phyloP scores from a whole-genome alignment of 2,888 invertebrate genomes.

The Orchesella flavescens region DNA sequence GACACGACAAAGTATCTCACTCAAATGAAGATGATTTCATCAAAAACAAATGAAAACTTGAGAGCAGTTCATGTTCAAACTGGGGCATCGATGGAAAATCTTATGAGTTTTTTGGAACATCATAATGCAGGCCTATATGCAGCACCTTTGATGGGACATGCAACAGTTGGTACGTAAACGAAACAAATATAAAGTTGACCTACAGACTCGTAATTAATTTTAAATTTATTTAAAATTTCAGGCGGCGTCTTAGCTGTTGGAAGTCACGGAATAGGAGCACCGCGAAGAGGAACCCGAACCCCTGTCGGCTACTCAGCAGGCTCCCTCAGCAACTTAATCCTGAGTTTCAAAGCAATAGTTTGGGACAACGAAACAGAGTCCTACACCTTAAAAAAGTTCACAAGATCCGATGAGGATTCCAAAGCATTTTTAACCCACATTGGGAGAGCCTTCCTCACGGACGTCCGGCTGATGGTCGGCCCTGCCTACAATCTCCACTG shows the following conservation, averaged over 20 bases:
- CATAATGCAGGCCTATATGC: slow-evolving; percentile 24
- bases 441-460: slow-evolving; percentile 32
- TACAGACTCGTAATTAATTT: neutral
- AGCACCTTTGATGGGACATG: slow-evolving; percentile 10
- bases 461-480: slow-evolving; percentile 34
- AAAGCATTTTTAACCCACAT: slow-evolving; percentile 32
- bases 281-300: neutral
- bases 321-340: slow-evolving; percentile 36
- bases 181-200: neutral
- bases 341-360: slow-evolving; percentile 40
- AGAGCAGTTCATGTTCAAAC: slow-evolving; percentile 40
- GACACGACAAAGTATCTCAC: slow-evolving; percentile 21
- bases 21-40: slow-evolving; percentile 36
- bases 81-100: slow-evolving; percentile 25
- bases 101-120: slow-evolving; percentile 17
- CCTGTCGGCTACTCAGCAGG: slow-evolving; percentile 12
- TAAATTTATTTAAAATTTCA: neutral
- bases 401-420: slow-evolving; percentile 25
- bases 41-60: slow-evolving; percentile 17
- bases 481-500: slow-evolving; percentile 35
- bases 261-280: slow-evolving; percentile 29
- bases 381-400: slow-evolving; percentile 41
- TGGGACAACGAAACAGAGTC: slow-evolving; percentile 23
- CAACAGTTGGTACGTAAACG: slow-evolving; percentile 28
- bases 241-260: slow-evolving; percentile 40